Conservation (phyloP, 1,140 invertebrate species). For the Lordiphosa mommai region DNA sequence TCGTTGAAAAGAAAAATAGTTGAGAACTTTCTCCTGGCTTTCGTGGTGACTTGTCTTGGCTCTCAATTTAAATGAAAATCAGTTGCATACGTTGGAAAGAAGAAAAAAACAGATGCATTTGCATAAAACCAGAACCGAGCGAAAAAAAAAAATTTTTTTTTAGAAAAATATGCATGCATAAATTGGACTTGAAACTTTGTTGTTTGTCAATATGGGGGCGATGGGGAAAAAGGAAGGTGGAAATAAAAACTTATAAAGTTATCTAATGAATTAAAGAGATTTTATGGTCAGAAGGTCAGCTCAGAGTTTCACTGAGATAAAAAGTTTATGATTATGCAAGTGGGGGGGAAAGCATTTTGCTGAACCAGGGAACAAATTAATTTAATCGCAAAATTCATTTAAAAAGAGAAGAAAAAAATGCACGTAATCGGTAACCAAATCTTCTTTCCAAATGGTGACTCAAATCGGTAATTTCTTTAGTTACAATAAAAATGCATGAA, state of each 20-base stretch:
- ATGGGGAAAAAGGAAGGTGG: background rate
- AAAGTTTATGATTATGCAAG: conserved; percentile 6
- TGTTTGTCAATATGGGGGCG: conserved; percentile 30
- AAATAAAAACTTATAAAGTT: conserved; percentile 18
- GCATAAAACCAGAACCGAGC: conserved; percentile 31
- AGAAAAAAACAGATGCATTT: conserved; percentile 34
- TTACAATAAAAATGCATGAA: no score
- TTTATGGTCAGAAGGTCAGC: conserved; percentile 7
- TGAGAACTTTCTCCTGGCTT: conserved; percentile 32
- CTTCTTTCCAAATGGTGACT: no score
- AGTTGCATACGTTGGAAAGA: conserved; percentile 39
- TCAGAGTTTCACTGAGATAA: conserved; percentile 8
- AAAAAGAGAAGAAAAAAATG: no score
- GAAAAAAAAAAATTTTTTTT: conserved; percentile 4
- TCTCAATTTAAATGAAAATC: conserved; percentile 54
- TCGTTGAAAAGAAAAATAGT: conserved; percentile 31
- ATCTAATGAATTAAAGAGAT: conserved; percentile 33
- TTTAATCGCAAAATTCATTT: no score
- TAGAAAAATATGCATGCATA: conserved; percentile 30
- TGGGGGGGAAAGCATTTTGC: background rate
- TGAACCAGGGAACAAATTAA: no score
- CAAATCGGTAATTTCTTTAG: no score
- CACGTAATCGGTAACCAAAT: no score
- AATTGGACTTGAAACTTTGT: conserved; percentile 42
- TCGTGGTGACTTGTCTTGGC: conserved; percentile 16